Percentiles rank a stretch among this genome's conserved stretches.
These are phyloP conservation scores for Pimephales promelas DNA, from an alignment of 2,113 vertebrate species.

Conservation along the genomic window DNA sequence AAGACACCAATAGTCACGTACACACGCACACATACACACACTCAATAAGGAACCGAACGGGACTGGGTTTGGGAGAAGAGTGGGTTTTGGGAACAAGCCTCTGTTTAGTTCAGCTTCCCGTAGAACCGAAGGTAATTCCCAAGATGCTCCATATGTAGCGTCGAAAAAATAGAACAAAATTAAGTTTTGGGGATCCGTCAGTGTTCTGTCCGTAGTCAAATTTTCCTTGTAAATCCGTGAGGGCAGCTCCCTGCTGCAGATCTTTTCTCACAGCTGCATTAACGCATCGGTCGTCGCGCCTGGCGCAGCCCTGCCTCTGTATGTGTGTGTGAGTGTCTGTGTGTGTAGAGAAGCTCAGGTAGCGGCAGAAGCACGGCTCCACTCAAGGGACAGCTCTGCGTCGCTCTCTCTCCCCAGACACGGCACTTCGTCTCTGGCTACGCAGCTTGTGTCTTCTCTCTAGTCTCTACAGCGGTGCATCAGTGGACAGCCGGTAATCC, in stretches of 20 bases:
- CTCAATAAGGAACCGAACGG: constrained; percentile 49
- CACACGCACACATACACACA: constrained; percentile 52
- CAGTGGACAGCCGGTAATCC: constrained; percentile 66
- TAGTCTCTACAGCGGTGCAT: constrained; percentile 53
- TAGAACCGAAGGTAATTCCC: constrained; percentile 55
- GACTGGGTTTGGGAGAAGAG: background rate
- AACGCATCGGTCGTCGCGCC: constrained; percentile 46
- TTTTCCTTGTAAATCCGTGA: constrained; percentile 53
- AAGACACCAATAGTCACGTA: constrained; percentile 37
- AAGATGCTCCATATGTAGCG: constrained; percentile 44
- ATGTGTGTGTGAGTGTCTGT: constrained; percentile 61
- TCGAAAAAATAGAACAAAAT: constrained; percentile 34
- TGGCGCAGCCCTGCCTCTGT: constrained; percentile 65
- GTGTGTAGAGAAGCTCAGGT: constrained; percentile 36
- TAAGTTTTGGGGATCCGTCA: constrained; percentile 37
- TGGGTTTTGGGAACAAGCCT: constrained; percentile 47
- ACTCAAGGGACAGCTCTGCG: constrained; percentile 47
- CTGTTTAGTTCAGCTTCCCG: constrained; percentile 55
- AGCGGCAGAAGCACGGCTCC: constrained; percentile 27
- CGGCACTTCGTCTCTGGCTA: constrained; percentile 24
- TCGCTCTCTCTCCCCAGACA: constrained; percentile 48
- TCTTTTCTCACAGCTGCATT: constrained; percentile 53
- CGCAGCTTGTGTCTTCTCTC: constrained; percentile 40
- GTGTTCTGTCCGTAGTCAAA: constrained; percentile 39
- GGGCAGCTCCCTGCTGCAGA: constrained; percentile 60